Conservation (phyloP, 2,888 invertebrate genomes). For the Pollenia angustigena region DNA sequence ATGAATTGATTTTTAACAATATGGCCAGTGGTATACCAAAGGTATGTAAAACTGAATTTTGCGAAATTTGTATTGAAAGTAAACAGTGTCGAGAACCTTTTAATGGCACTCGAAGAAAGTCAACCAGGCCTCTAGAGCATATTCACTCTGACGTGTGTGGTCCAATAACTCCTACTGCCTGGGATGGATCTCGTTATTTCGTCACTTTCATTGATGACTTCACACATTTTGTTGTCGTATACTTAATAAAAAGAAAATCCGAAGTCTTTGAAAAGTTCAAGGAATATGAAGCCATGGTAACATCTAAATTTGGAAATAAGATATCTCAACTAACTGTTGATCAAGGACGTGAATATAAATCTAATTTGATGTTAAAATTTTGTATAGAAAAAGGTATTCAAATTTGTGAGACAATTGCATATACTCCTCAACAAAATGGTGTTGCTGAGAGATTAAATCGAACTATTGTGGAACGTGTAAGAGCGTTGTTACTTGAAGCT, state of each 20-base stretch:
- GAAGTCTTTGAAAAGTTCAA: conserved; percentile 46
- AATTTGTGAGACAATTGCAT: conserved; percentile 59
- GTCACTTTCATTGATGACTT: conserved; percentile 75
- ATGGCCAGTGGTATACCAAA: conserved; percentile 33
- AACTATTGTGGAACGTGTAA: conserved; percentile 34
- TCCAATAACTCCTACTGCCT: conserved; percentile 77
- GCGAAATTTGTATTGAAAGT: neutral
- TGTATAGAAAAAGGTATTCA: conserved; percentile 76
- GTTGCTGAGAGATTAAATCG: conserved; percentile 40
- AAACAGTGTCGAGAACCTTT: conserved; percentile 33
- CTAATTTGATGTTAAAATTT: conserved; percentile 67
- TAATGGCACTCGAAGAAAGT: neutral
- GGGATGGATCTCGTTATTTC: conserved; percentile 65
- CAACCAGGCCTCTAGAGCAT: neutral
- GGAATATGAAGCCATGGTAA: conserved; percentile 19
- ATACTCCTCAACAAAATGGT: conserved; percentile 66
- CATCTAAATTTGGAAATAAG: neutral
- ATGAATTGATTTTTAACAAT: conserved; percentile 11
- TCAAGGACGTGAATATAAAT: conserved; percentile 76
- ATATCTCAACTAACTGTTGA: conserved; percentile 47
- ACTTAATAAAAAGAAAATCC: conserved; percentile 9
- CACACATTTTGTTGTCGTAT: conserved; percentile 19
- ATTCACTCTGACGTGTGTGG: conserved; percentile 74
- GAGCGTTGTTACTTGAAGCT: conserved; percentile 59
- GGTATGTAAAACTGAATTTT: conserved; percentile 12